phyloP scores from a whole-genome alignment of 2,888 invertebrate genomes.

The Baronia brevicornis region DNA sequence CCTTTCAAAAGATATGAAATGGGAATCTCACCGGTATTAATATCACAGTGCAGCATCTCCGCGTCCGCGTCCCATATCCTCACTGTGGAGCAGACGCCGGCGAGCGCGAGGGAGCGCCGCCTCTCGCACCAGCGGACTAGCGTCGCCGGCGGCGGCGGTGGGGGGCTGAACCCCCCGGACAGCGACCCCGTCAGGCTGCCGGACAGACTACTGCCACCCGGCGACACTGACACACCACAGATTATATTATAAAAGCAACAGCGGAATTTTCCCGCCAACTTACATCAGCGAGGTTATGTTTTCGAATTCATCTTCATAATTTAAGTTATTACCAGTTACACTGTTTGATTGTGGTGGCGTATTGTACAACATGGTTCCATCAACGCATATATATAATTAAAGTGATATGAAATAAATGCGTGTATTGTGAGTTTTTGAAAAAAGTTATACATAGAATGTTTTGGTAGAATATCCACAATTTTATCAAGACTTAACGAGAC shows the following conservation, averaged over 20 bases:
- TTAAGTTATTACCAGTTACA: too few relatives aligned
- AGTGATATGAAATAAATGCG: too few relatives aligned
- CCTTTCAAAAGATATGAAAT: too few relatives aligned
- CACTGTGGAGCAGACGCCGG: constrained; percentile 84
- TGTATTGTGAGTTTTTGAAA: too few relatives aligned
- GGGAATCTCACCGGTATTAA: constrained; percentile 78
- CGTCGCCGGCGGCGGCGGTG: constrained; percentile 74
- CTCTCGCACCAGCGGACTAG: constrained; percentile 91
- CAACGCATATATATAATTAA: too few relatives aligned
- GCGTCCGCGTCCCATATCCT: constrained; percentile 92
- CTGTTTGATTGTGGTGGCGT: too few relatives aligned
- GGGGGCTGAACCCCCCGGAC: constrained; percentile 20
- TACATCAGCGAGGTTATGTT: not conserved
- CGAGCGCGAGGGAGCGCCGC: constrained; percentile 84
- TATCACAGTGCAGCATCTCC: constrained; percentile 85
- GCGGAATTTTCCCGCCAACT: not conserved
- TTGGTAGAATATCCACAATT: too few relatives aligned
- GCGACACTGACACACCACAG: constrained; percentile 13
- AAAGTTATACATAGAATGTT: too few relatives aligned
- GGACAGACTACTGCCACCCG: constrained; percentile 15
- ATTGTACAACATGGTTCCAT: too few relatives aligned
- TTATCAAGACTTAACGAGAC: too few relatives aligned
- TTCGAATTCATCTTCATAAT: too few relatives aligned
- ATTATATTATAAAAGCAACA: not conserved
- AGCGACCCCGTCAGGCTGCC: constrained; percentile 11